Base-by-base conservation (phyloP, 2,113 vertebrate species). In the Zootoca vivipara region DNA sequence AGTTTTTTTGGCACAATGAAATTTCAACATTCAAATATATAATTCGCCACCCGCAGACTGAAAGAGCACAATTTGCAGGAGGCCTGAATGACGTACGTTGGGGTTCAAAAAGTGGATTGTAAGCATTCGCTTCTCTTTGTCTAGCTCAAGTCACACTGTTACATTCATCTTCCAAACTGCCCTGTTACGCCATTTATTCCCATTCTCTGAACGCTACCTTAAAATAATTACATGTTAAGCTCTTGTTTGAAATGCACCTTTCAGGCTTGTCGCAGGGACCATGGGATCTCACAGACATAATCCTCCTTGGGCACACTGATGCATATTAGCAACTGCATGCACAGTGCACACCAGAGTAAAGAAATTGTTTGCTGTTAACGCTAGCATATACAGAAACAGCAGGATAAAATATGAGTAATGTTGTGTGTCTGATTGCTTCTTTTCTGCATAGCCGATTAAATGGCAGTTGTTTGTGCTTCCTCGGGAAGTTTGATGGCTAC, bases 401-500 rank as follows among this genome's bases (percentile, higher is more conserved):
- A 86, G 26, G 12, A 85, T 52, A 90, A 24, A 79, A 91, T 65
- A 85, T 89, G 20, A 10, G 70, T 79, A 86, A 69, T 84, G 3
- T 13, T 92, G 70, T 83, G 87, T 79, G 24, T 87, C 70, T 89
- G 85, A 75, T 85, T 62, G 64, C 8, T 1, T 88, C 89, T 64
- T 91, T 95, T 95, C 91, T 95, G 77, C 89, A 64, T 69, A 90
- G 46, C 82, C 91, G 86, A 81, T 94, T 87, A 92, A 94, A 78
- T 86, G 30, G 58, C 88, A 90, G n/a, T 91, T 94, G 78, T 93
- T 94, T 90, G 87, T 92, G 85, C 56, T 90, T 95, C 65, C 75
- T 70, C 12, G 67, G 85, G 91, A 96, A 90, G 58, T 92, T 83
- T 95, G 90, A 94, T 93, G 91, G 72, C 80, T 94, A 78, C 90